Conservation (phyloP, 2,113 vertebrate genomes). For the Vulpes lagopus region DNA sequence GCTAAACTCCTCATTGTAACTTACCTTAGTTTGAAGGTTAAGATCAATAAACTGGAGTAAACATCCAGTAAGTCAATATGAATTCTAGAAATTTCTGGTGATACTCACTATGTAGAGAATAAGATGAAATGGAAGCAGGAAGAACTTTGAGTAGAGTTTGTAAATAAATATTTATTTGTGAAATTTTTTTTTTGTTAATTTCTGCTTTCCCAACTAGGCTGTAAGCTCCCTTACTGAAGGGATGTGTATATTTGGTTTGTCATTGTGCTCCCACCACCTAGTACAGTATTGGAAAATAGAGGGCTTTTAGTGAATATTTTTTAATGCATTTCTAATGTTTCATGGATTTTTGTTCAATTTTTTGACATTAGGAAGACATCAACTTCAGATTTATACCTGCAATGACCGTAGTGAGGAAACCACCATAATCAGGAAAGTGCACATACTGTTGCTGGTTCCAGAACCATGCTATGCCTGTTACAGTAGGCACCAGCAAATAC, state of each 20-base stretch:
- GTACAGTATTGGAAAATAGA: neutral
- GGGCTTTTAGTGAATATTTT: neutral
- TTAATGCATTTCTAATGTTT: neutral
- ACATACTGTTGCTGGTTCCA: neutral
- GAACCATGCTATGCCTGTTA: neutral
- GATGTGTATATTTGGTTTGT: neutral
- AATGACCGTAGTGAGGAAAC: neutral
- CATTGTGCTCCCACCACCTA: neutral
- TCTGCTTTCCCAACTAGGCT: neutral
- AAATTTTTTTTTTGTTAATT: slow-evolving; percentile 48
- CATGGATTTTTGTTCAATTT: neutral
- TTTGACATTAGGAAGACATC: neutral
- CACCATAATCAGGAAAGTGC: neutral
- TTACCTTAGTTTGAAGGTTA: slow-evolving; percentile 41
- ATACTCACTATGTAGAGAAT: neutral
- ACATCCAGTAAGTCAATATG: neutral
- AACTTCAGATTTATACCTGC: neutral
- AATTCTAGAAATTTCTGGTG: slow-evolving; percentile 43
- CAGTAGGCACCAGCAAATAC: neutral
- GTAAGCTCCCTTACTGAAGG: neutral
- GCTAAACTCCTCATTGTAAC: neutral
- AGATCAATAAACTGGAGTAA: neutral
- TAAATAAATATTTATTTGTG: slow-evolving; percentile 28
- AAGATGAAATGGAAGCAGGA: neutral
- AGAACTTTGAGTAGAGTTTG: neutral